These are phyloP conservation scores for Megalurothrips usitatus DNA, from an alignment of 2,888 invertebrate genomes.

Conservation along the genomic window DNA sequence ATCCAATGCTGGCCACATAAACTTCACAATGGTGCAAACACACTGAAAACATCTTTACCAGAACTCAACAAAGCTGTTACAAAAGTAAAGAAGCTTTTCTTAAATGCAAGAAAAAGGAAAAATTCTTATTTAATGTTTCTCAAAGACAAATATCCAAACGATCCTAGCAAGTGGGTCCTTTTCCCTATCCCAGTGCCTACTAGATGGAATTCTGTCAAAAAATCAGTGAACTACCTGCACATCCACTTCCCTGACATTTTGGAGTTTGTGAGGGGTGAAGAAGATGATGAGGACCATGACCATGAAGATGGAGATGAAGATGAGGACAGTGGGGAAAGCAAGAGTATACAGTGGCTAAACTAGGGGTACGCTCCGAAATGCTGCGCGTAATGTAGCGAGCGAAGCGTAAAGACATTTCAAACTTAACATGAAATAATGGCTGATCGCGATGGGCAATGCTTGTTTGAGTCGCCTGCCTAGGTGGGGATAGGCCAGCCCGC, in stretches of 20 bases:
- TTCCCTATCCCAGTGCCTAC: neutral
- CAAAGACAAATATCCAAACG: neutral
- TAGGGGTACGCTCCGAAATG: too few relatives aligned
- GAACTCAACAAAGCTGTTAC: neutral
- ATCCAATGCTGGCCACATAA: neutral
- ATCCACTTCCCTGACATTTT: neutral
- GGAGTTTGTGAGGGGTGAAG: neutral
- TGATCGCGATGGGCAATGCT: too few relatives aligned
- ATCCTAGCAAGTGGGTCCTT: neutral
- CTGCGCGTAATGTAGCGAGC: too few relatives aligned
- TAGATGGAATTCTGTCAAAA: neutral
- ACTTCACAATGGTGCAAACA: neutral
- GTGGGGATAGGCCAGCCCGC: too few relatives aligned
- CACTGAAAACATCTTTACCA: neutral
- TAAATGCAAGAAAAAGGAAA: neutral
- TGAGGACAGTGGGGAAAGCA: neutral
- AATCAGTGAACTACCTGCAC: neutral
- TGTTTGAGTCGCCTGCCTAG: too few relatives aligned
- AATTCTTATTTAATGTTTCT: neutral
- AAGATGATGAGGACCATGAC: neutral
- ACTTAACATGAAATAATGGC: too few relatives aligned
- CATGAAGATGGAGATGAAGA: neutral
- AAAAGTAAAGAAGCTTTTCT: neutral
- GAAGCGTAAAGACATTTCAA: too few relatives aligned
- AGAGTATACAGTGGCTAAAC: too few relatives aligned